Base-by-base conservation (phyloP, 2,888 invertebrate genomes). In the Sturmia bella region DNA sequence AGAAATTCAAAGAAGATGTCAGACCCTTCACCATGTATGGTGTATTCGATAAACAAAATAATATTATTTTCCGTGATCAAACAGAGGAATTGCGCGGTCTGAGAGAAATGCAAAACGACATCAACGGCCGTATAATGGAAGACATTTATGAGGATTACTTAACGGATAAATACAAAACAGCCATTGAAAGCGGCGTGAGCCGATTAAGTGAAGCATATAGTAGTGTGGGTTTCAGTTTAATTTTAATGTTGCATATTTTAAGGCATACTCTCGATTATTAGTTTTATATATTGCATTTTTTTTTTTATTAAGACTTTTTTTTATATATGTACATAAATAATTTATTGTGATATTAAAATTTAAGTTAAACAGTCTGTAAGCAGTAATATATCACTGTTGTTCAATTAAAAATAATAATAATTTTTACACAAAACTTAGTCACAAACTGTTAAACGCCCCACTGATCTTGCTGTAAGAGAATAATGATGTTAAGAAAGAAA, bases 21-120 rank as follows among this genome's bases (percentile, higher is more conserved):
- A 92, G 93, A 0, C 92, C 95, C 83, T 95, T 96, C 85, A 93
- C 94, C 0, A 91, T 96, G 90, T 96, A 94, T 84, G 95, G 95
- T 0, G 89, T 92, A 0, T 96, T 93, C 85, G 94, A 95, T 84
- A 93, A 93, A 45, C 89, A 92, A 81, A 90, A 91, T 21, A 92
- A 95, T 86, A 91, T 96, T 0, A 90, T 96, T 45, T 96, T 96
- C 80, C 87, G 87, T 4, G 91, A 91, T 82, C 87, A 84, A 41
- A 91, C 91, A 0, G 91, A 91, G 21, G 86, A 87, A 1, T 84
- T 91, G 32, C 84, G 86, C 6, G 88, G 89, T 3, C 45, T 86
- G 1, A 84, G 84, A 6, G 90, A 91, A 13, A 70, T 91, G 39
- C 86, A 85, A 39, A 86, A 87, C 5, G 89, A 90, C 61, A 76